Percentiles rank a stretch among this genome's conserved stretches.
These are phyloP conservation scores for Platalea minor DNA, from an alignment of 2,797 vertebrate species.

Conservation along the genomic window DNA sequence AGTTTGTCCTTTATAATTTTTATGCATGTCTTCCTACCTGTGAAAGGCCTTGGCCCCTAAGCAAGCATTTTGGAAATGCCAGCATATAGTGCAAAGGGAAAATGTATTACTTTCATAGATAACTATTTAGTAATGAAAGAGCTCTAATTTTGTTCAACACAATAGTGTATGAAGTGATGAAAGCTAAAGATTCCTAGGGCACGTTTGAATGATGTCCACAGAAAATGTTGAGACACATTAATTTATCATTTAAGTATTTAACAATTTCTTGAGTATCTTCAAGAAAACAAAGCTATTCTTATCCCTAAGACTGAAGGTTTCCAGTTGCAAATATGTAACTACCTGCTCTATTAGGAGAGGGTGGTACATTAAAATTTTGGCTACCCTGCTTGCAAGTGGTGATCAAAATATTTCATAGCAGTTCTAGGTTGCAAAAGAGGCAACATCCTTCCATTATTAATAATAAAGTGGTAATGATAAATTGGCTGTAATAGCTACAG, in stretches of 20 bases:
- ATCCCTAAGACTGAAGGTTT: not conserved
- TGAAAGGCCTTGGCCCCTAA: not conserved
- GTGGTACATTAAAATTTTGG: not conserved
- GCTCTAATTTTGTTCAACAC: not conserved
- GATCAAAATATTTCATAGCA: not conserved
- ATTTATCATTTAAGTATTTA: not conserved
- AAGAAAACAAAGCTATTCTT: not conserved
- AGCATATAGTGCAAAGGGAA: not conserved
- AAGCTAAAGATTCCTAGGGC: not conserved
- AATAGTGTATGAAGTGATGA: not conserved
- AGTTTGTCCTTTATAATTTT: not conserved
- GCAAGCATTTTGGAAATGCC: not conserved
- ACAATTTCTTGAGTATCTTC: not conserved
- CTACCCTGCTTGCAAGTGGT: not conserved
- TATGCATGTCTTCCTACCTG: not conserved
- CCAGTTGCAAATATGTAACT: not conserved
- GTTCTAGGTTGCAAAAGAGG: not conserved
- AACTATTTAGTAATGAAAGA: not conserved
- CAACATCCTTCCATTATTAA: constrained; percentile 6
- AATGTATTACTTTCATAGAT: not conserved
- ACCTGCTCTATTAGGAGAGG: not conserved
- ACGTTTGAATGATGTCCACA: not conserved
- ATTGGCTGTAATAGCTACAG: not conserved
- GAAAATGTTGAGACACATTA: not conserved
- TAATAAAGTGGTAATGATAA: constrained; percentile 1